Evolutionary conservation across 1,140 invertebrate species (phyloP), one percentile per base, ranked within the genome.

Genomic region (Trachymyrmex septentrionalis): DNA sequence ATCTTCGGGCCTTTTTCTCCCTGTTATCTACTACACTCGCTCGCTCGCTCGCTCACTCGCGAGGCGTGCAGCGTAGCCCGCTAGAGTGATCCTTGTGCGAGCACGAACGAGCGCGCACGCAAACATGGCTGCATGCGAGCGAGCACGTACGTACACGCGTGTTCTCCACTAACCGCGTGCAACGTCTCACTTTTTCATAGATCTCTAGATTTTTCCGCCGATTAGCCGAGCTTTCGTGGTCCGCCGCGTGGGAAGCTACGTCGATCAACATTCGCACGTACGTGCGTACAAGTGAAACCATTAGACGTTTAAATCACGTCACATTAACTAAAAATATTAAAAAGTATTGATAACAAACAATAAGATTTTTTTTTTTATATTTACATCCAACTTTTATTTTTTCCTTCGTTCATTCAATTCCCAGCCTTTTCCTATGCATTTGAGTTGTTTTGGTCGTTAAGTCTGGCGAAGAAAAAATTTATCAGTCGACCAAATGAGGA

Each of bases 161-260:
- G 38, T 80, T 66, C 64, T 69, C n/a, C 19, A 64, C 48, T 86
- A 50, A 73, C 59, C 55, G 59, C 14, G 16, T 48, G 4, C 53
- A 61, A n/a, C 50, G 38, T 57, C 38, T 44, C 66, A 73, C 77
- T 90, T 91, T 92, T 87, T 86, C 86, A 80, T 86, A 78, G 86
- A 90, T 92, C 80, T 71, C 67, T 69, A 88, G 89, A 92, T 90
- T 85, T 82, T 91, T 89, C 86, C 85, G n/a, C 75, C 66, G 85
- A 87, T 89, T 89, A 85, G 48, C 38, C 55, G 38, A 81, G 86
- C 59, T 85, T 90, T 85, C 80, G 76, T 80, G 61, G 55, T 87
- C 64, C 53, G 80, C 50, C 90, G 92, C 91, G 91, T 92, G 91
- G 88, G 91, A 93, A 92, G 87, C 77, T 64, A 61, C 38, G 63